Evolutionary conservation across 2,797 vertebrate genomes (phyloP).

Genomic region (Gallinago stenura): DNA sequence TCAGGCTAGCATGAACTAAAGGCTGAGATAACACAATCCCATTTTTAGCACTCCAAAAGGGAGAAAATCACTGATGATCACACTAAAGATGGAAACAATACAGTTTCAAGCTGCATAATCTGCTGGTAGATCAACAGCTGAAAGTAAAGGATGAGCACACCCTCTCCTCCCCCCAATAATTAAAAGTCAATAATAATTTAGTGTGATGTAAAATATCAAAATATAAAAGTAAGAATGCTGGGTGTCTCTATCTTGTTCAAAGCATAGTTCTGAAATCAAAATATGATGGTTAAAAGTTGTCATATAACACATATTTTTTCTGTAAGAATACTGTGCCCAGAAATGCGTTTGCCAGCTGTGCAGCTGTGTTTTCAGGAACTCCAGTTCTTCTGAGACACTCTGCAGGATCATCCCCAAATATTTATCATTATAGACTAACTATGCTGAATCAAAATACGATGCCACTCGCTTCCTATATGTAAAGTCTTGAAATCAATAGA

Average conservation of each 20-base stretch:
- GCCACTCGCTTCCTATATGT: neutral
- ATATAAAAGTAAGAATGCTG: neutral
- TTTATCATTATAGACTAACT: neutral
- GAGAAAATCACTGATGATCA: conserved; percentile 31
- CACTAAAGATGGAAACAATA: conserved; percentile 10
- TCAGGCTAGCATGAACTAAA: conserved; percentile 51
- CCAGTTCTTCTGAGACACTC: neutral
- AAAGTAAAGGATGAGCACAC: neutral
- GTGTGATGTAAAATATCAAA: neutral
- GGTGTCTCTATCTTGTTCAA: neutral
- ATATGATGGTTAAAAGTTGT: neutral
- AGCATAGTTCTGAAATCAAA: neutral
- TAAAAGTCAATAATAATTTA: neutral
- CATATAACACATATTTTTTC: neutral
- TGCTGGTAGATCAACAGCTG: neutral
- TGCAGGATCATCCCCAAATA: neutral
- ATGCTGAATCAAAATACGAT: neutral
- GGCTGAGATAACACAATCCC: conserved; percentile 47
- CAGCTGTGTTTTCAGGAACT: neutral
- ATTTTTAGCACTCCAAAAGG: conserved; percentile 51
- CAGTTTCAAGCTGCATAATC: neutral
- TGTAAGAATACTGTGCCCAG: neutral
- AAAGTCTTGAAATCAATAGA: neutral
- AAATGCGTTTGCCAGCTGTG: neutral
- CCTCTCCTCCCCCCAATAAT: neutral